These are phyloP conservation scores for Heliconius hortense DNA, from an alignment of 2,888 invertebrate species.

Conservation along the genomic window DNA sequence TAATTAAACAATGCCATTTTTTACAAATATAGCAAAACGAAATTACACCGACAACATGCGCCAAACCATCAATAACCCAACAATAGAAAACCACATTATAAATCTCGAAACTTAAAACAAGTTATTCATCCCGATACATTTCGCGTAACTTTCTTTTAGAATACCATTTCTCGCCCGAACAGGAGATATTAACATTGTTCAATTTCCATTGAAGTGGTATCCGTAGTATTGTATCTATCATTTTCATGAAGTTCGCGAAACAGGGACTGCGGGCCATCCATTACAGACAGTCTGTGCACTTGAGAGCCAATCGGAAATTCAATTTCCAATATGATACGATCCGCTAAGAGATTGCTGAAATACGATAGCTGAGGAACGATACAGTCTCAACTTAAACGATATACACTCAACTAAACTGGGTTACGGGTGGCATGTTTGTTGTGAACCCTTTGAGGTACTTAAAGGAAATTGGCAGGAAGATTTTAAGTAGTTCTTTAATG, in stretches of 20 bases:
- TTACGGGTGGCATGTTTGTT: conserved; percentile 27
- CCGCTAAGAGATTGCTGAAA: conserved; percentile 73
- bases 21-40: not conserved
- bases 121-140: conserved; percentile 30
- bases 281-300: conserved; percentile 56
- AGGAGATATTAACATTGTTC: conserved; percentile 47
- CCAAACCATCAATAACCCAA: not conserved
- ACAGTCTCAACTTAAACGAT: conserved; percentile 48
- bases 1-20: not conserved
- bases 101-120: conserved; percentile 24
- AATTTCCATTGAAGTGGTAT: conserved; percentile 50
- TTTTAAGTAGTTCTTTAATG: conserved; percentile 9
- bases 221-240: conserved; percentile 60
- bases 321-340: conserved; percentile 73
- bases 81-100: conserved; percentile 20
- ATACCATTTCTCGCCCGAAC: conserved; percentile 31
- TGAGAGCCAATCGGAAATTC: conserved; percentile 74
- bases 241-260: conserved; percentile 56
- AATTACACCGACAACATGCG: not conserved
- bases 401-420: conserved; percentile 36
- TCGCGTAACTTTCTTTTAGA: conserved; percentile 28
- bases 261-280: conserved; percentile 60
- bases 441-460: conserved; percentile 21
- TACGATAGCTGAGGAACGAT: conserved; percentile 55
- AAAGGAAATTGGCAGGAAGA: conserved; percentile 20